phyloP scores from a whole-genome alignment of 1,140 invertebrate species.

The Heterodera schachtii region DNA sequence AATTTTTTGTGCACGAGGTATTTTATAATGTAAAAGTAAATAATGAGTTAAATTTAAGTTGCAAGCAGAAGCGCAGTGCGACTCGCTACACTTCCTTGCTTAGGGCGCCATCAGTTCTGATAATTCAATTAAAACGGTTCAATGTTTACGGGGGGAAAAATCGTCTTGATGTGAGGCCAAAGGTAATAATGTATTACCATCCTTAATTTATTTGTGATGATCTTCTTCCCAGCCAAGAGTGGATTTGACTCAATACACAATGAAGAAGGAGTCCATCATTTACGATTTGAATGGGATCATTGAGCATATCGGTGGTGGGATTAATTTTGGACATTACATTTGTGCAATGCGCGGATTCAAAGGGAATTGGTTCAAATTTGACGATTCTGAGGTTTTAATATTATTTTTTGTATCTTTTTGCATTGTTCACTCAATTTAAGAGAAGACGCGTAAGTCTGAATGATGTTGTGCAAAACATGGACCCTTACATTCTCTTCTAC shows the following conservation, averaged over 20 bases:
- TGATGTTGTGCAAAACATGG: slow-evolving; percentile 20
- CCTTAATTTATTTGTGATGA: slow-evolving; percentile 23
- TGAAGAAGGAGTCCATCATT: slow-evolving; percentile 19
- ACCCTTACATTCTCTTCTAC: slow-evolving; percentile 40
- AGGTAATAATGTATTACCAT: slow-evolving; percentile 9
- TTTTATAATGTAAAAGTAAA: background rate
- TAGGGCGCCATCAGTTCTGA: slow-evolving; percentile 40
- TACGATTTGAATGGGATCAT: slow-evolving; percentile 41
- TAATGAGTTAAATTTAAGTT: slow-evolving; percentile 21
- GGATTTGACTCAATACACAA: slow-evolving; percentile 30
- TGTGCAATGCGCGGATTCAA: slow-evolving; percentile 42
- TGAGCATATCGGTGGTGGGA: slow-evolving; percentile 38
- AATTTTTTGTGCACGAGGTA: slow-evolving; percentile 46
- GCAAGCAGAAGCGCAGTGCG: slow-evolving; percentile 39
- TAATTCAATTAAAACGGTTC: slow-evolving; percentile 50
- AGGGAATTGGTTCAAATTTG: slow-evolving; percentile 36
- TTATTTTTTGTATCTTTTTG: slow-evolving; percentile 9
- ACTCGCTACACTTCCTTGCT: slow-evolving; percentile 28
- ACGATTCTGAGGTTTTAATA: slow-evolving; percentile 28
- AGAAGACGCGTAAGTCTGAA: background rate
- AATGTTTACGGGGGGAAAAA: slow-evolving; percentile 41
- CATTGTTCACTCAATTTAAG: background rate
- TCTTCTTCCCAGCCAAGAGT: slow-evolving; percentile 22
- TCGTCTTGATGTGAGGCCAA: slow-evolving; percentile 31
- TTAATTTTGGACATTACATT: slow-evolving; percentile 42